phyloP scores from a whole-genome alignment of 2,888 invertebrate genomes.

The Amphipyra tragopoginis region DNA sequence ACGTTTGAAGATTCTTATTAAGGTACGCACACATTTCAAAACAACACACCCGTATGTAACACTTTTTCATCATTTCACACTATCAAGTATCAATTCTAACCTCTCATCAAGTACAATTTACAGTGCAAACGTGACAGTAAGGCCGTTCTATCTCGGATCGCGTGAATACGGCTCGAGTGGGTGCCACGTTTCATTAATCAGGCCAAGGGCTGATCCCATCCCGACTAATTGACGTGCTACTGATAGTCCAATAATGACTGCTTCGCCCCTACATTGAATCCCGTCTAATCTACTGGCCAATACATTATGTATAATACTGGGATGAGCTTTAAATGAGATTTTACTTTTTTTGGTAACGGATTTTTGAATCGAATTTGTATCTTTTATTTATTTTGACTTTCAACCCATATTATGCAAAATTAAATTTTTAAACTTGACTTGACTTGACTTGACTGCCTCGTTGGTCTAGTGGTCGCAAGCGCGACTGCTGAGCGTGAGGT shows the following conservation, averaged over 20 bases:
- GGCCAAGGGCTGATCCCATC: conserved; percentile 62
- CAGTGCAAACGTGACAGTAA: conserved; percentile 43
- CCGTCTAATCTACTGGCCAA: conserved; percentile 53
- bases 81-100: conserved; percentile 3
- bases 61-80: background rate
- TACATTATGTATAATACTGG: conserved; percentile 38
- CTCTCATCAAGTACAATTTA: conserved; percentile 45
- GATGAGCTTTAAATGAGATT: conserved; percentile 25
- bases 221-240: conserved; percentile 63
- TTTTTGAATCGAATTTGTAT: background rate
- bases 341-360: background rate
- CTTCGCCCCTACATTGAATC: conserved; percentile 48
- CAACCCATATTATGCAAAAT: too few relatives aligned
- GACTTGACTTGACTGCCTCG: too few relatives aligned
- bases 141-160: conserved; percentile 36
- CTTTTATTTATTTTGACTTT: too few relatives aligned
- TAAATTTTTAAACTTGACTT: too few relatives aligned
- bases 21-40: too few relatives aligned
- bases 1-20: too few relatives aligned
- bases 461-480: too few relatives aligned
- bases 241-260: conserved; percentile 61
- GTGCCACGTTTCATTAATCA: conserved; percentile 68
- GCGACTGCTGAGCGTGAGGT: too few relatives aligned
- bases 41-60: background rate
- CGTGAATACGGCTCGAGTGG: conserved; percentile 53